Conservation (phyloP, 2,888 invertebrate species). For the Dicyrtoma fusca region DNA sequence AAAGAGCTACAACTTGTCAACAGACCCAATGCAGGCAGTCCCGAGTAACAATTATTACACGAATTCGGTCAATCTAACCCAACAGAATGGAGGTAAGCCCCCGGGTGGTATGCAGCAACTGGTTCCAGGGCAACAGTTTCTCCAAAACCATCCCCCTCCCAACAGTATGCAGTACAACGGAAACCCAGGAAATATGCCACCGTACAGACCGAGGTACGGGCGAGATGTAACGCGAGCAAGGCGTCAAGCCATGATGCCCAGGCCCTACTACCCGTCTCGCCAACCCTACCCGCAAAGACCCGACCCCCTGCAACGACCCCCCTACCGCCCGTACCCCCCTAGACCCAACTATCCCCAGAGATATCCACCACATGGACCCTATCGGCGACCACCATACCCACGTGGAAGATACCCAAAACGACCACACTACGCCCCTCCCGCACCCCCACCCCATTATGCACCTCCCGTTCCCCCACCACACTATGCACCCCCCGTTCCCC, state of each 20-base stretch:
- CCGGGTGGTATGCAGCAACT: background rate
- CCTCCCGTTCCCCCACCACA: background rate
- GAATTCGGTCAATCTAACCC: no score
- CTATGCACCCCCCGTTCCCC: background rate
- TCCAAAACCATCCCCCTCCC: background rate
- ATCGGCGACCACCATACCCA: conserved; percentile 2
- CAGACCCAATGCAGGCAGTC: background rate
- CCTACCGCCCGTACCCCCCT: background rate
- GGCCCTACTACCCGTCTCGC: background rate
- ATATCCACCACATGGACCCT: background rate
- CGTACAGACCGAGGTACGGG: no score
- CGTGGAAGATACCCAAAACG: background rate
- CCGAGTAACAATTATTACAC: no score
- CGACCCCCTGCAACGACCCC: background rate
- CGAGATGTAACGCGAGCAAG: no score
- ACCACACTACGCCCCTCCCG: background rate
- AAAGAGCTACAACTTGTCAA: background rate
- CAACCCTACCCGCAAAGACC: background rate
- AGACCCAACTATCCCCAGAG: background rate
- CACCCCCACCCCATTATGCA: background rate
- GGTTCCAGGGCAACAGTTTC: background rate
- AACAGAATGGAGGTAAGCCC: no score
- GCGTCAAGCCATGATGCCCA: no score
- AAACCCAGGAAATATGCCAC: background rate
- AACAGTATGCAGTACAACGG: background rate